Conservation (phyloP, 2,113 vertebrate genomes). For the Anolis sagrei region DNA sequence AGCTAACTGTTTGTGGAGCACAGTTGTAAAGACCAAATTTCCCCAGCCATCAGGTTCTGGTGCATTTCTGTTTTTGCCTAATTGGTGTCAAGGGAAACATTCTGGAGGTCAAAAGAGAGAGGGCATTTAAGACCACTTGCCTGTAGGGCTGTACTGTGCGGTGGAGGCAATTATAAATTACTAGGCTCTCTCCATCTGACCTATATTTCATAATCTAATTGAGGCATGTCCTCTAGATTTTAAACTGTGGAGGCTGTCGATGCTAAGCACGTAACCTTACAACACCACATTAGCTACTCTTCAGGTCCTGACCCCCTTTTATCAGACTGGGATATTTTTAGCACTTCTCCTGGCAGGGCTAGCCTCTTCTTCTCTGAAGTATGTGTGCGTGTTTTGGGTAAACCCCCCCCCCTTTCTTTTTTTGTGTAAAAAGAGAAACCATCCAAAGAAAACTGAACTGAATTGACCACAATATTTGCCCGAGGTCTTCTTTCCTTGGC, state of each 20-base stretch:
- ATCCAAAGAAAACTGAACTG: not conserved
- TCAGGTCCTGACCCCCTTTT: not conserved
- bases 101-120: conserved; percentile 2
- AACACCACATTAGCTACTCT: conserved; percentile 12
- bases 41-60: not conserved
- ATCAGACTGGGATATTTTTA: not conserved
- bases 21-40: not conserved
- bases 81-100: not conserved
- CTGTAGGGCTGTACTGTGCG: conserved; percentile 2
- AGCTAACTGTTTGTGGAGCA: not conserved
- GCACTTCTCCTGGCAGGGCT: not conserved
- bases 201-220: conserved; percentile 26
- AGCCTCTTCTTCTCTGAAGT: not conserved
- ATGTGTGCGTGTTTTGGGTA: not conserved
- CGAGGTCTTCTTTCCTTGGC: not conserved
- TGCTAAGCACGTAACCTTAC: not conserved
- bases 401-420: too few species aligned
- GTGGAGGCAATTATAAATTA: conserved; percentile 13
- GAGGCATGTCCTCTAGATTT: not conserved
- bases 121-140: not conserved
- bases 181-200: not conserved
- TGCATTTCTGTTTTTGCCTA: not conserved
- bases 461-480: conserved; percentile 15
- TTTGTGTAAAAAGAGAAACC: not conserved
- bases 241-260: not conserved